Conservation (phyloP, 2,113 vertebrate species). For the Ramphastos sulfuratus region DNA sequence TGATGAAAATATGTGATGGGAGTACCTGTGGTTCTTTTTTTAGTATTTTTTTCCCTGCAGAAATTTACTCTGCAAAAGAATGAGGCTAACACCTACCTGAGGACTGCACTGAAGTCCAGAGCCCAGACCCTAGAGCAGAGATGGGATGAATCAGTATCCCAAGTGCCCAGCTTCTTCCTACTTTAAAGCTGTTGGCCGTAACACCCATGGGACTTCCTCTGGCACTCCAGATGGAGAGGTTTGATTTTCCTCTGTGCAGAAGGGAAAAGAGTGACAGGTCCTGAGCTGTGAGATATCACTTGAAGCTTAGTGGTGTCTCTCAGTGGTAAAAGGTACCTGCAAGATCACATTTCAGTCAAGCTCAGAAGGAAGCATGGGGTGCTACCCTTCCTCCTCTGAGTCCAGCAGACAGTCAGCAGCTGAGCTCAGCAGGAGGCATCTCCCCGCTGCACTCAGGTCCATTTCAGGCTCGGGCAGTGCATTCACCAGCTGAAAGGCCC, state of each 20-base stretch:
- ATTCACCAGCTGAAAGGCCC: neutral
- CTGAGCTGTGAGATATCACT: neutral
- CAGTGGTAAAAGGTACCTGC: neutral
- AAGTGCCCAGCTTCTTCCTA: neutral
- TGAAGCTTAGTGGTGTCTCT: neutral
- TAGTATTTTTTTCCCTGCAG: neutral
- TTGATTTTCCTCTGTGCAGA: neutral
- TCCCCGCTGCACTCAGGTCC: neutral
- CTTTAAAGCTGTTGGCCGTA: neutral
- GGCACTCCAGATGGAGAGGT: neutral
- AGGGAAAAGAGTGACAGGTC: neutral
- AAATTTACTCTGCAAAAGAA: neutral
- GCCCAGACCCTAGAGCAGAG: neutral
- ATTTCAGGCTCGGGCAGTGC: neutral
- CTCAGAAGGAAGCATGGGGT: neutral
- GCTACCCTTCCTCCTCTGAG: neutral
- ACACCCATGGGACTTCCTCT: rapidly evolving
- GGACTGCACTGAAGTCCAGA: neutral
- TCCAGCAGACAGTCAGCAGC: neutral
- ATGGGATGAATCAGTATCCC: neutral
- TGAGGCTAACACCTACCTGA: neutral
- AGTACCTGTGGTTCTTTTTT: neutral
- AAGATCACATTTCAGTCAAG: neutral
- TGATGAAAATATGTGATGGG: neutral
- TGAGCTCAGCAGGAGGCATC: neutral